These are phyloP conservation scores for Apostichopus californicus DNA, from an alignment of 35 echinoderm and acorn worm species.

Conservation along the genomic window DNA sequence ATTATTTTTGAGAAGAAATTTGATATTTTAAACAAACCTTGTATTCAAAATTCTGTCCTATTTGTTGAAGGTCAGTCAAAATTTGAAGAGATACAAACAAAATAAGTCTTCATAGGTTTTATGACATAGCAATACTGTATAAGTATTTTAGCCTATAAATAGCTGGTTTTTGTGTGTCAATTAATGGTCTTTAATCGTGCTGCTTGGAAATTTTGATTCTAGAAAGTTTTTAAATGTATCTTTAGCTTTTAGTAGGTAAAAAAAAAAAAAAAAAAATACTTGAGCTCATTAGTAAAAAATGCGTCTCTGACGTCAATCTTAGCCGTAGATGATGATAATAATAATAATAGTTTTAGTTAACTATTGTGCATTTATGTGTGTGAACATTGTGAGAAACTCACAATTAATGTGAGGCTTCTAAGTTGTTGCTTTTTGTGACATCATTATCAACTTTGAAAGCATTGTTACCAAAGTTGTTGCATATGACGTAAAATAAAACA, in stretches of 20 bases:
- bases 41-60: constrained; percentile 9
- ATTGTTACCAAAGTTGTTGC: constrained; percentile 57
- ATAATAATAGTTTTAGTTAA: constrained; percentile 37
- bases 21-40: background rate
- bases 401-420: constrained; percentile 54
- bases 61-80: background rate
- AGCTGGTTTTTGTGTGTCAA: constrained; percentile 5
- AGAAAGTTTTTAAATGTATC: constrained; percentile 39
- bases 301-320: constrained; percentile 1
- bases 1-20: background rate
- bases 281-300: background rate
- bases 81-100: no score
- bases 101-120: background rate
- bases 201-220: constrained; percentile 40
- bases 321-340: background rate
- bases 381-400: constrained; percentile 58
- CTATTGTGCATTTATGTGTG: constrained; percentile 57
- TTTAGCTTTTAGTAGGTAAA: constrained; percentile 36
- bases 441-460: constrained; percentile 50
- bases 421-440: constrained; percentile 57
- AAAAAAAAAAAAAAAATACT: background rate
- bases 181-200: constrained; percentile 20
- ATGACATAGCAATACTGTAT: constrained; percentile 54
- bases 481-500: constrained; percentile 52
- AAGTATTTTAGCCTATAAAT: constrained; percentile 40